Evolutionary conservation across 1,140 invertebrate genomes (phyloP), one percentile per base, ranked within the genome.

Genomic region (Drosophila murphyi): DNA sequence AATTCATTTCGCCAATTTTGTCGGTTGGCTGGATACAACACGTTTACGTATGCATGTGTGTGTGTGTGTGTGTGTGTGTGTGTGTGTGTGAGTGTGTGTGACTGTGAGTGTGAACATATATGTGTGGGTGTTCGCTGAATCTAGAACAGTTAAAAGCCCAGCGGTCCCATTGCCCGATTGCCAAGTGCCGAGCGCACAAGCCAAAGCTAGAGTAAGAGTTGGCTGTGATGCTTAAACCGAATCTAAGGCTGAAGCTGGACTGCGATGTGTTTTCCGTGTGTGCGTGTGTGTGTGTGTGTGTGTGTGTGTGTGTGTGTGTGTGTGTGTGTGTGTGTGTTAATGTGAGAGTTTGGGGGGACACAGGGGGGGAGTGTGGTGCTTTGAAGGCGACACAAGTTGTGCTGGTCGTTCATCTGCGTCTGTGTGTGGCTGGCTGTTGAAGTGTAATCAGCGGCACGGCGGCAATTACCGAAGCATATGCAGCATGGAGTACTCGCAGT

Each of bases 401-500:
- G 39, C 64, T 82, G 61, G 47, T 52, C 68, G 68, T 76, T 65
- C 34, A 54, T 63, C 39, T 72, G 61, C 41, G 54, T 72, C 48
- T 88, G 72, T 72, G 63, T 87, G 67, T 72, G 69, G 61, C 65
- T 62, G 72, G 68, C 77, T 79, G 83, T 82, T 89, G 85, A 88
- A 88, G 83, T 88, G 85, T 88, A 88, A 88, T 88, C 83, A 88
- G 87, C 83, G 81, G 83, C 85, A 83, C 83, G 83, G 83, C 83
- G 85, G 85, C 80, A 88, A 88, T 88, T 88, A 88, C 83, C 74
- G 71, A 85, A 83, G 83, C 83, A 89, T 82, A 82, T 76, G 76
- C 81, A 70, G 76, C 81, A 70, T 75, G 65, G 55, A 74, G 72
- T 74, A 45, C 72, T 69, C 72, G 62, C 57, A 74, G 72, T 74